Conservation (phyloP, 2,888 invertebrate genomes). For the Ephialtes manifestator region DNA sequence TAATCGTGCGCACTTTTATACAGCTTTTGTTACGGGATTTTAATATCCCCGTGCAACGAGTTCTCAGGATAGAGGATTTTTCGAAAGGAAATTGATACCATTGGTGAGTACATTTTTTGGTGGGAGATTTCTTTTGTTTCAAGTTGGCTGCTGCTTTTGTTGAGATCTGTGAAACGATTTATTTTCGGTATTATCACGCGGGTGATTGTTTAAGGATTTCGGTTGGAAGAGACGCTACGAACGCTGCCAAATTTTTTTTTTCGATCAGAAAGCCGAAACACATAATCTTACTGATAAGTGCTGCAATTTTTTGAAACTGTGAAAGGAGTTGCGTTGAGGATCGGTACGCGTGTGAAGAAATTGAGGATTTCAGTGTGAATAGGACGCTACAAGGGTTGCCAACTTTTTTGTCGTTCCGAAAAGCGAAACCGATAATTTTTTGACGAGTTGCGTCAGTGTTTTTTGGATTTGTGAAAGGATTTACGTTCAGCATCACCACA, state of each 20-base stretch:
- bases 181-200: not conserved
- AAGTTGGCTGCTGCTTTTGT: not conserved
- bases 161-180: too few species aligned
- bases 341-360: conserved; percentile 2
- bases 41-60: conserved; percentile 38
- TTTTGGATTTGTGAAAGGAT: too few species aligned
- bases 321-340: too few species aligned
- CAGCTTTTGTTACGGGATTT: conserved; percentile 43
- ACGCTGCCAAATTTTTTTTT: not conserved
- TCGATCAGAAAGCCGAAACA: not conserved
- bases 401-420: not conserved
- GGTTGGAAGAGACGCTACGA: not conserved
- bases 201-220: not conserved
- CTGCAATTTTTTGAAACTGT: too few species aligned
- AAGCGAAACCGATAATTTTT: too few species aligned
- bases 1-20: conserved; percentile 56
- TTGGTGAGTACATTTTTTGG: conserved; percentile 53
- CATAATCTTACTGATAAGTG: too few species aligned
- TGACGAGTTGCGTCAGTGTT: too few species aligned
- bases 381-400: conserved; percentile 7
- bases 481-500: too few species aligned
- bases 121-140: not conserved
- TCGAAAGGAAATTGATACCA: conserved; percentile 27
- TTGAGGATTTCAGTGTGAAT: not conserved
- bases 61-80: conserved; percentile 58